Evolutionary conservation across 2,113 vertebrate species (phyloP).

Genomic region (Gorsachius goisagi): DNA sequence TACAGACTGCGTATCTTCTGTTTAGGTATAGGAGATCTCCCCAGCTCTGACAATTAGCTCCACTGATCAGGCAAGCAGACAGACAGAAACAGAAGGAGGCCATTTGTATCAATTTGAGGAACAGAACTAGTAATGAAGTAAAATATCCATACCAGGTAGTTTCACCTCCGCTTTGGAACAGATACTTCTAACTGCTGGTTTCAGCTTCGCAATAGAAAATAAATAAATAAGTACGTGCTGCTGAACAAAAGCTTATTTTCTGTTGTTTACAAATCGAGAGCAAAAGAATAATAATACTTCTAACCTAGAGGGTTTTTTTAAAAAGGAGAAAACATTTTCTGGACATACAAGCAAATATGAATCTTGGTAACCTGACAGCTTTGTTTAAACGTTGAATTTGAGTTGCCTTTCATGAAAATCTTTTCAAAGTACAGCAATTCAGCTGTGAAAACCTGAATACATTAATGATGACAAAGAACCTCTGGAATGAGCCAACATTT

Average conservation of each 20-base stretch:
- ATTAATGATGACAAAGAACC: conserved; percentile 81
- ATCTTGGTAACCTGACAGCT: conserved; percentile 72
- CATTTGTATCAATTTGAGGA: conserved; percentile 86
- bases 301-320: conserved; percentile 24
- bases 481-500: conserved; percentile 70
- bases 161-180: conserved; percentile 66
- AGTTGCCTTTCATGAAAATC: conserved; percentile 75
- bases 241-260: conserved; percentile 57
- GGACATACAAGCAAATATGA: conserved; percentile 65
- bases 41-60: conserved; percentile 74
- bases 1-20: conserved; percentile 77
- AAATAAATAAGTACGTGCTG: conserved; percentile 36
- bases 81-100: conserved; percentile 83
- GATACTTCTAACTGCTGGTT: conserved; percentile 23
- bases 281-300: conserved; percentile 42
- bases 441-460: conserved; percentile 74
- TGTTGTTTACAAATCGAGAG: conserved; percentile 66
- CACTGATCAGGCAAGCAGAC: conserved; percentile 72
- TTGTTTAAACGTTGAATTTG: conserved; percentile 72
- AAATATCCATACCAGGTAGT: conserved; percentile 69
- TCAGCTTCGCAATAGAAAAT: neutral
- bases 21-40: conserved; percentile 71
- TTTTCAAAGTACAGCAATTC: conserved; percentile 75
- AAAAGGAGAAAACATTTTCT: conserved; percentile 56
- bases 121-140: conserved; percentile 75